Conservation (phyloP, 2,797 vertebrate genomes). For the Pogoniulus pusillus region DNA sequence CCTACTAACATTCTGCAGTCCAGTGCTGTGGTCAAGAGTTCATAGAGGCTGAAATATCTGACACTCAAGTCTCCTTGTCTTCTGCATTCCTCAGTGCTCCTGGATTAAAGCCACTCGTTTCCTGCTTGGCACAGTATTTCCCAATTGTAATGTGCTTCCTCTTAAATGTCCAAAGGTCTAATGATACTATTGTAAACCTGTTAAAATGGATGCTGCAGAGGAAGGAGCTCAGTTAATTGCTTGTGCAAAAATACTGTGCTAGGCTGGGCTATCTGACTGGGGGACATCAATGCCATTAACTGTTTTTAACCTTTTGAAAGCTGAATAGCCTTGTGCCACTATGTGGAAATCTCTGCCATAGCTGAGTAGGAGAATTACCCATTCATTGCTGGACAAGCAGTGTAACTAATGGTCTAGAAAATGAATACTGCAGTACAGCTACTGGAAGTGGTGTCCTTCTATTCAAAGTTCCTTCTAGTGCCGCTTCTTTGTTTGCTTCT, state of each 20-base stretch:
- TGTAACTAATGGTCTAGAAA: background rate
- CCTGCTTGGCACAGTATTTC: constrained; percentile 42
- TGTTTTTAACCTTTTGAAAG: constrained; percentile 6
- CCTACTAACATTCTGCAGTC: background rate
- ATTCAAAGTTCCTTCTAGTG: background rate
- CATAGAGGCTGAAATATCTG: constrained; percentile 9
- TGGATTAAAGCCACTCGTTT: constrained; percentile 36
- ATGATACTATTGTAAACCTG: constrained; percentile 65
- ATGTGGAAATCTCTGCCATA: background rate
- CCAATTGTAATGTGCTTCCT: constrained; percentile 55
- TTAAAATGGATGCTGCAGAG: constrained; percentile 67
- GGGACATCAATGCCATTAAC: constrained; percentile 2
- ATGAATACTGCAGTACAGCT: background rate
- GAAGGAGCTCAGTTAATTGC: constrained; percentile 62
- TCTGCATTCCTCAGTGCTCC: background rate
- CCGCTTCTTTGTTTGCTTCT: background rate
- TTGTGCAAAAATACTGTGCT: constrained; percentile 28
- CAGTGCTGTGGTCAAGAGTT: constrained; percentile 13
- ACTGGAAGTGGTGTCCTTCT: background rate
- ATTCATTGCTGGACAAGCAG: background rate
- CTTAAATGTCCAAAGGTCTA: constrained; percentile 49
- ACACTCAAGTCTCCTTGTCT: constrained; percentile 25
- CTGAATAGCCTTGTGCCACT: background rate
- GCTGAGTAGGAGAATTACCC: background rate
- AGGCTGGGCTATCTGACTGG: constrained; percentile 9